Evolutionary conservation across 2,797 vertebrate species (phyloP).

Genomic region (Hyperoplus immaculatus): DNA sequence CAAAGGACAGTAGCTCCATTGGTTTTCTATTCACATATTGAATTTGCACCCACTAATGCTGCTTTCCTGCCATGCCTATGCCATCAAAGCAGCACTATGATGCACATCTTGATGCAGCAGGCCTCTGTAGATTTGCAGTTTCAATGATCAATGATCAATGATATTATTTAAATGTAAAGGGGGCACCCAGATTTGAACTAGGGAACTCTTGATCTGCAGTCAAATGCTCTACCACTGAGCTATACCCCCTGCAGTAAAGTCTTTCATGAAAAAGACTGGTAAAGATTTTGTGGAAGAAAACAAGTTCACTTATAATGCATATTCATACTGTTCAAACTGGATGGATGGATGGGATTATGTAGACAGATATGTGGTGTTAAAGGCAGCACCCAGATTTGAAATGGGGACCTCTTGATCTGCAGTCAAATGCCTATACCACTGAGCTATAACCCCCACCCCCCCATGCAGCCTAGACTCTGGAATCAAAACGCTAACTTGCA

Average conservation of each 20-base stretch:
- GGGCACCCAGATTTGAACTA: constrained; percentile 78
- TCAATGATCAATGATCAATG: fast-evolving
- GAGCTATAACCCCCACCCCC: constrained; percentile 40
- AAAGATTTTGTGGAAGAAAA: no score
- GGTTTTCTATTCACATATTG: no score
- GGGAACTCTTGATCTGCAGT: constrained; percentile 84
- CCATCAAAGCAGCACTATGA: no score
- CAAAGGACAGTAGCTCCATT: no score
- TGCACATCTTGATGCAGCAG: background rate
- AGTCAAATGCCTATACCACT: constrained; percentile 67
- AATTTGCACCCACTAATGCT: no score
- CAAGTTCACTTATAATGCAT: no score
- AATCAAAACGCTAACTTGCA: background rate
- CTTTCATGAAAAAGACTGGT: no score
- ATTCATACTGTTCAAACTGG: no score
- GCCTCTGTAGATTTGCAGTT: background rate
- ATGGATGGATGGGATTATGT: no score
- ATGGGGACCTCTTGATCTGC: constrained; percentile 77
- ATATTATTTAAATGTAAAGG: background rate
- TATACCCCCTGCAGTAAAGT: background rate
- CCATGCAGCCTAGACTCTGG: fast-evolving
- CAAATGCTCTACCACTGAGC: constrained; percentile 82
- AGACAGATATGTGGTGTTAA: no score
- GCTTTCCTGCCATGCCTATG: no score
- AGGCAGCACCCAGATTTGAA: constrained; percentile 68